Evolutionary conservation across 2,888 invertebrate genomes (phyloP), one percentile per base, ranked within the genome.

Genomic region (Acanthosepion pharaonis): DNA sequence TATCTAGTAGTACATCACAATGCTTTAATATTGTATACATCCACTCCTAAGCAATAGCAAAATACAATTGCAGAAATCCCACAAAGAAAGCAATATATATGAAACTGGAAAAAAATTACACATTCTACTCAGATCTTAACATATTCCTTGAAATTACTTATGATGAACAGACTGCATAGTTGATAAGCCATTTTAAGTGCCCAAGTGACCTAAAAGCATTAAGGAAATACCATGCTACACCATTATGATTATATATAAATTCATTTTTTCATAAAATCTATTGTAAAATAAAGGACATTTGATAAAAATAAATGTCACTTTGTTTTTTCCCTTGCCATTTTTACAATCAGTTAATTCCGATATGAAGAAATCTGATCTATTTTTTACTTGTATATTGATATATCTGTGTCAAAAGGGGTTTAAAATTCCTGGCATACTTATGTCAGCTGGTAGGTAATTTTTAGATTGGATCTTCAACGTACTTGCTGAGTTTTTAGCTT

Each of bases 321-420:
- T n/a, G 33, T 33, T 78, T 78, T 78, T 42, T 78, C 9, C 4
- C 15, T 15, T n/a, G 78, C 78, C n/a, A 78, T 78, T 78, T 78
- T 78, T 78, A n/a, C n/a, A 78, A 78, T 78, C 78, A 78, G 78
- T 78, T 78, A n/a, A 78, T 78, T 78, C 78, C n/a, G 18, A n/a
- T 78, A 78, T 78, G n/a, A 78, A 78, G 33, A 33, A 78, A 78
- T 78, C n/a, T 78, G 15, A 78, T 78, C 28, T 78, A 78, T 78
- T 78, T 78, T 78, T n/a, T 78, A 78, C 78, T 78, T 78, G 11
- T n/a, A 78, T 78, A 78, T n/a, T 9, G 11, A 78, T n/a, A 78
- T 78, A 78, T 78, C 78, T 78, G 78, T 78, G 78, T 78, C 78
- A 78, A 78, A 78, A 78, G n/a, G 78, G 78, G 78, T 78, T 78